Evolutionary conservation across 2,113 vertebrate species (phyloP).

Genomic region (Ctenodactylus gundi): DNA sequence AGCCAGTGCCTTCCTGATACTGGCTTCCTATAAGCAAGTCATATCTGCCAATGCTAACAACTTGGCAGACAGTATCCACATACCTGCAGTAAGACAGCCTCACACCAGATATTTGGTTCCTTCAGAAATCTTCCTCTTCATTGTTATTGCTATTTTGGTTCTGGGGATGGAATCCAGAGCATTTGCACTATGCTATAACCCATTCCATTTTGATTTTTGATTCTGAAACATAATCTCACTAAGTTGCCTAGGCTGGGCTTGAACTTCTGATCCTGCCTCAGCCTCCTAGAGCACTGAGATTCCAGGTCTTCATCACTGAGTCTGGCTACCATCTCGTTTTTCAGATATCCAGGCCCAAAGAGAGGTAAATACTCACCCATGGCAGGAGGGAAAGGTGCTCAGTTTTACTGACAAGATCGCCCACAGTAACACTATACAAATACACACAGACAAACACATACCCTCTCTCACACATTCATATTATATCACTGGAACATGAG

Average conservation of each 20-base stretch:
- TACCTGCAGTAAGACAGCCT: not conserved
- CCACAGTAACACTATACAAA: not conserved
- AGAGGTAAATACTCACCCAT: not conserved
- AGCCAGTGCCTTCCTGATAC: slow-evolving; percentile 24
- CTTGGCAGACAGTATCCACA: not conserved
- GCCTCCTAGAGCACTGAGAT: no score
- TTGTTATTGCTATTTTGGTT: no score
- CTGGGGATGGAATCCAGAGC: no score
- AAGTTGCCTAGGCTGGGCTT: no score
- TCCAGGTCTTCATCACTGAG: no score
- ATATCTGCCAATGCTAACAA: not conserved
- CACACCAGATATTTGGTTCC: not conserved
- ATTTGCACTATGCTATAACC: no score
- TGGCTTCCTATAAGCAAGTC: slow-evolving; percentile 44
- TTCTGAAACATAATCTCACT: no score
- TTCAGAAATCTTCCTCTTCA: not conserved
- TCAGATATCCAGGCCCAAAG: not conserved
- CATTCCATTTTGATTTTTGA: no score
- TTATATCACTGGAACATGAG: not conserved
- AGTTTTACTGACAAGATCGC: not conserved
- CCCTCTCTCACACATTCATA: not conserved
- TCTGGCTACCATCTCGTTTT: no score
- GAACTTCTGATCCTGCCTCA: no score
- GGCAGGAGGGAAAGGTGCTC: not conserved
- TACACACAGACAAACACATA: no score